These are phyloP conservation scores for Ciconia nigra DNA, from an alignment of 2,797 vertebrate genomes.

Conservation along the genomic window DNA sequence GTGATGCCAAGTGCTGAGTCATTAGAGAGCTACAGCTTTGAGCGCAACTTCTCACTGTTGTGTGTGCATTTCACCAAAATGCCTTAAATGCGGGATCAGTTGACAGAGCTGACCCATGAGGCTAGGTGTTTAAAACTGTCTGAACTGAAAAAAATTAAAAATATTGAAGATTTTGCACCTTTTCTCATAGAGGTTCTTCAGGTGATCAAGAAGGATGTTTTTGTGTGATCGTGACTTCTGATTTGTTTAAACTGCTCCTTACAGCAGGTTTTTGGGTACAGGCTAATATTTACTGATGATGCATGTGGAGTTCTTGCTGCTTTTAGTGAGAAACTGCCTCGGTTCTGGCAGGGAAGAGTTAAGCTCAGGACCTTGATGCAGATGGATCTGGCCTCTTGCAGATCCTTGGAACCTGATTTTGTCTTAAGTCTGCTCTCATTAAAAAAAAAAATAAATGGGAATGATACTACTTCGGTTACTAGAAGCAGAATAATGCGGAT, in stretches of 20 bases:
- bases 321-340: not conserved
- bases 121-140: not conserved
- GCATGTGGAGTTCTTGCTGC: not conserved
- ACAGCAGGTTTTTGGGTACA: not conserved
- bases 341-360: not conserved
- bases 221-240: not conserved
- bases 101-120: not conserved
- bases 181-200: not conserved
- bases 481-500: not conserved
- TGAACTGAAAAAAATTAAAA: not conserved
- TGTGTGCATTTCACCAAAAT: not conserved
- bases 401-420: not conserved
- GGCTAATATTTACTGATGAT: not conserved
- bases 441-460: not conserved
- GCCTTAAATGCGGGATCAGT: not conserved
- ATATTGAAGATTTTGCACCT: not conserved
- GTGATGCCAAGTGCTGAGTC: not conserved
- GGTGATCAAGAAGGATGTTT: not conserved
- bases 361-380: not conserved
- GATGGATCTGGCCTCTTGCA: not conserved
- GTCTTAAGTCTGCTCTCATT: not conserved
- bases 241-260: not conserved
- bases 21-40: not conserved
- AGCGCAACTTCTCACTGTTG: not conserved
- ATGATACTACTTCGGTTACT: not conserved